Evolutionary conservation across 2,113 vertebrate genomes (phyloP).

Genomic region (Lagopus muta): DNA sequence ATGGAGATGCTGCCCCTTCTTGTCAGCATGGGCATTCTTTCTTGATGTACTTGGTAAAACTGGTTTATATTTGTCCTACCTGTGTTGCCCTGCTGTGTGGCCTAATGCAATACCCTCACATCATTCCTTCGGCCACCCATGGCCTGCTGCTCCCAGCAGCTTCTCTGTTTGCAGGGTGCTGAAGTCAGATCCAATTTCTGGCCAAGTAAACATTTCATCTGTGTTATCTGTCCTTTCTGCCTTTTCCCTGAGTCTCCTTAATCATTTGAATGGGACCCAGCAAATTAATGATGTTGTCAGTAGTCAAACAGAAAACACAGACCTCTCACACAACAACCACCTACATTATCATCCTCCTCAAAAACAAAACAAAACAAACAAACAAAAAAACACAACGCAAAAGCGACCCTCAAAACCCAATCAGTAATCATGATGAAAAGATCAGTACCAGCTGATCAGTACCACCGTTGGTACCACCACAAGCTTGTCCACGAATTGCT

Average conservation of each 20-base stretch:
- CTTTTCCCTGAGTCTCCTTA: not conserved
- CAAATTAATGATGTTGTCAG: not conserved
- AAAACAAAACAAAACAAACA: not conserved
- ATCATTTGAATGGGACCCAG: not conserved
- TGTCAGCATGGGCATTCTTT: fast-evolving
- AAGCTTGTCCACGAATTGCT: not conserved
- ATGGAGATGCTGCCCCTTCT: not conserved
- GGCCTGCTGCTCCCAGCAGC: not conserved
- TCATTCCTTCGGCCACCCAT: not conserved
- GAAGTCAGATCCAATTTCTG: not conserved
- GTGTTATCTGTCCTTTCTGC: not conserved
- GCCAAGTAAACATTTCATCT: not conserved
- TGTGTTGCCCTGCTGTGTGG: not conserved
- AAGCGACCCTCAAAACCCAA: not conserved
- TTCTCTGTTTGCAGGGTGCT: not conserved
- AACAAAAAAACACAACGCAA: not conserved
- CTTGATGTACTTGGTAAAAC: fast-evolving
- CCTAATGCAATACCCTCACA: not conserved
- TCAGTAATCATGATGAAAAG: not conserved
- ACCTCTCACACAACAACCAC: not conserved
- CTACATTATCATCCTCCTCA: not conserved
- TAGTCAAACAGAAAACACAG: not conserved
- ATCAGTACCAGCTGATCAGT: not conserved
- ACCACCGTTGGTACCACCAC: too few relatives aligned
- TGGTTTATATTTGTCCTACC: not conserved